phyloP scores from a whole-genome alignment of 2,113 vertebrate species.

The Upupa epops region DNA sequence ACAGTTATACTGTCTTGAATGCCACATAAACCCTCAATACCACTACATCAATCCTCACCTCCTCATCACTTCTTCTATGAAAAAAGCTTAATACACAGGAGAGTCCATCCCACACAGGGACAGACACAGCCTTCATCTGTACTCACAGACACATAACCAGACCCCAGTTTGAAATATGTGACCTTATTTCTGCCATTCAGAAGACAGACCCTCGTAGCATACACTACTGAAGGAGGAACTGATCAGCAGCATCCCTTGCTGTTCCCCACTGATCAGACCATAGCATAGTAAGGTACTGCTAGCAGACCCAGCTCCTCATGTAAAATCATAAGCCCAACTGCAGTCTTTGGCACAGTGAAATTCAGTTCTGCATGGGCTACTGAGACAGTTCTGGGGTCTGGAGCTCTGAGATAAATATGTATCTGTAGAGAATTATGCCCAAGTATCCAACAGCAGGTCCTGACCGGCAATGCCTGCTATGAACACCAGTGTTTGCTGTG shows the following conservation, averaged over 20 bases:
- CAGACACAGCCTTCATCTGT: background rate
- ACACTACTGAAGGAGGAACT: background rate
- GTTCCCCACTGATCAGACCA: background rate
- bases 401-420: background rate
- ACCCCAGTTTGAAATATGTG: background rate
- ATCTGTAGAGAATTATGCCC: background rate
- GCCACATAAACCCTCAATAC: rapidly evolving
- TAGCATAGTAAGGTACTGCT: too few relatives aligned
- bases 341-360: background rate
- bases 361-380: background rate
- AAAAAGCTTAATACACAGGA: background rate
- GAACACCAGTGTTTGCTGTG: background rate
- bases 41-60: background rate
- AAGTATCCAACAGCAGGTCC: background rate
- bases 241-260: background rate
- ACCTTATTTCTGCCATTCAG: background rate
- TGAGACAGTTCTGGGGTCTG: background rate
- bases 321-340: background rate
- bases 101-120: background rate
- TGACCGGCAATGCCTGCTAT: background rate
- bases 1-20: background rate
- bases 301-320: background rate
- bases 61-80: background rate
- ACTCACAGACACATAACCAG: background rate
- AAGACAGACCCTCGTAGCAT: background rate